phyloP scores from a whole-genome alignment of 2,888 invertebrate genomes.

The Tetheella fluctuosa region DNA sequence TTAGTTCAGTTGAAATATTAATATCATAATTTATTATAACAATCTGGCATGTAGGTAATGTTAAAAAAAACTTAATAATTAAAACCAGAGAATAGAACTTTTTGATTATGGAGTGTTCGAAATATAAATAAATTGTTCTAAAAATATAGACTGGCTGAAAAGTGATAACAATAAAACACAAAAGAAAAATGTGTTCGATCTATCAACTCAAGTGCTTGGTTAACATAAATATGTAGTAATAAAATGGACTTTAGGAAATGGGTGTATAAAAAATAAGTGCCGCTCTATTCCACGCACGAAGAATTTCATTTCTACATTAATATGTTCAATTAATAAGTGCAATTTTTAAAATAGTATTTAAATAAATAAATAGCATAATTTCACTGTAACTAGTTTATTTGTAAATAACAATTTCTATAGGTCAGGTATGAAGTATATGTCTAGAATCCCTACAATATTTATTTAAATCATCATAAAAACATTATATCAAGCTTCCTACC shows the following conservation, averaged over 20 bases:
- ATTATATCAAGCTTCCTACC: not conserved
- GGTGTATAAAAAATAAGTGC: not conserved
- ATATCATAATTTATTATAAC: not conserved
- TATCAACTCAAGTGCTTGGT: constrained; percentile 10
- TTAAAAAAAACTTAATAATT: no score
- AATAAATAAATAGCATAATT: constrained; percentile 25
- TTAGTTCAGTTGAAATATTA: not conserved
- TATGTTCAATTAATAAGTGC: constrained; percentile 39
- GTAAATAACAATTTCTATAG: constrained; percentile 25
- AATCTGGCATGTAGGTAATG: not conserved
- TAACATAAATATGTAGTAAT: not conserved
- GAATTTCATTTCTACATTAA: constrained; percentile 21
- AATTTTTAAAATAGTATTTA: constrained; percentile 33
- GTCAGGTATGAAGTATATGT: not conserved
- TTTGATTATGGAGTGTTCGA: not conserved
- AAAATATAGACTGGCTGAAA: not conserved
- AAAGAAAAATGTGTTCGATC: constrained; percentile 16
- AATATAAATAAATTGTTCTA: not conserved
- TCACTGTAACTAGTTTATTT: constrained; percentile 28
- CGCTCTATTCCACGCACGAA: constrained; percentile 24
- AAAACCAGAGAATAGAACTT: no score
- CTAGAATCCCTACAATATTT: not conserved
- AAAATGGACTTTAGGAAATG: not conserved
- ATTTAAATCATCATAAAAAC: not conserved
- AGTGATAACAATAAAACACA: constrained; percentile 10